Conservation (phyloP, 2,888 invertebrate species). For the Cloeon dipterum region DNA sequence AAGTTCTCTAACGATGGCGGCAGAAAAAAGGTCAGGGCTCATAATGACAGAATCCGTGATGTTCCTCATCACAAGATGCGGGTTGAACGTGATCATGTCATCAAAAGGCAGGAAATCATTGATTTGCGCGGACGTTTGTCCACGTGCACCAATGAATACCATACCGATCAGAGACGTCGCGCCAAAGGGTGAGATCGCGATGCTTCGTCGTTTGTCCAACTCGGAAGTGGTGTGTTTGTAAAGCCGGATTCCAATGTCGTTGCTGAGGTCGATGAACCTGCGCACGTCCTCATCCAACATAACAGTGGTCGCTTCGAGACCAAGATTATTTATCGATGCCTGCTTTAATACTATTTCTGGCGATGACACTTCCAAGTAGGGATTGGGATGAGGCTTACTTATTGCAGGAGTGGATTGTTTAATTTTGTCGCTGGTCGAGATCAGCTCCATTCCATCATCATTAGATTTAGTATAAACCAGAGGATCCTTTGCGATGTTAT, state of each 20-base stretch:
- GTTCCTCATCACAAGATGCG: conserved; percentile 66
- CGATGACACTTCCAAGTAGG: too few relatives aligned
- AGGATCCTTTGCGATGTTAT: not conserved
- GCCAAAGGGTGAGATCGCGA: conserved; percentile 65
- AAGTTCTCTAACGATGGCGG: conserved; percentile 59
- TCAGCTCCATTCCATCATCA: too few relatives aligned
- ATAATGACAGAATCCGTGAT: conserved; percentile 46
- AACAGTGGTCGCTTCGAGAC: conserved; percentile 42
- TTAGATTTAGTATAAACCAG: not conserved
- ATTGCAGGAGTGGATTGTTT: not conserved
- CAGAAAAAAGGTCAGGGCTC: conserved; percentile 44
- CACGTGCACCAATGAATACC: conserved; percentile 71
- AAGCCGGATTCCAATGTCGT: conserved; percentile 63
- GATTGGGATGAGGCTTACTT: too few relatives aligned
- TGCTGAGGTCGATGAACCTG: conserved; percentile 58
- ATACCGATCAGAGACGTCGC: conserved; percentile 69
- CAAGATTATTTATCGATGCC: conserved; percentile 9
- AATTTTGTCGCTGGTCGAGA: not conserved
- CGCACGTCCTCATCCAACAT: conserved; percentile 47
- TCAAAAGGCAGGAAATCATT: conserved; percentile 65
- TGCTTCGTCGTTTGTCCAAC: conserved; percentile 26
- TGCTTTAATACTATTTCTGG: not conserved
- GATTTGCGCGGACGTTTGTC: conserved; percentile 74
- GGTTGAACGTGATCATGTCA: conserved; percentile 76
- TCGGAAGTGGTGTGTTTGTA: conserved; percentile 16